These are phyloP conservation scores for Pantherophis alleghaniensis DNA, from an alignment of 2,797 vertebrate species.

Conservation along the genomic window DNA sequence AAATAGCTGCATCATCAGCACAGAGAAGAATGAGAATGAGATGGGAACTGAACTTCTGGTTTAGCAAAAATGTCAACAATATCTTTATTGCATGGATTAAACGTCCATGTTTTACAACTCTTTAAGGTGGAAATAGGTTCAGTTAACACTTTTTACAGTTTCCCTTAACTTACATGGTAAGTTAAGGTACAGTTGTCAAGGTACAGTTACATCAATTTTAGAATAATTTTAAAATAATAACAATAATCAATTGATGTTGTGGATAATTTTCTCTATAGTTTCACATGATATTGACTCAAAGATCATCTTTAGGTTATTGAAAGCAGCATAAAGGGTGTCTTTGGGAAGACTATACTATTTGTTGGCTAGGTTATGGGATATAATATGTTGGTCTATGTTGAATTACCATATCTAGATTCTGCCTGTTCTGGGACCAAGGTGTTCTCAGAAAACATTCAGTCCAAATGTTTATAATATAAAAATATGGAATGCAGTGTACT, in stretches of 20 bases:
- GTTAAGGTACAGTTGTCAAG: neutral
- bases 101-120: neutral
- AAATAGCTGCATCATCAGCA: neutral
- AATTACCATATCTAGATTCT: neutral
- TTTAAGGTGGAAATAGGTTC: neutral
- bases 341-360: neutral
- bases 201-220: neutral
- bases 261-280: neutral
- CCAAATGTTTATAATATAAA: neutral
- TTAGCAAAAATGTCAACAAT: neutral
- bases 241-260: neutral
- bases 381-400: neutral
- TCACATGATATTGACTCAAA: neutral
- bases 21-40: neutral
- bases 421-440: neutral
- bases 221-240: neutral
- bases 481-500: neutral
- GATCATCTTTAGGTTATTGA: neutral
- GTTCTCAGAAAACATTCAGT: neutral
- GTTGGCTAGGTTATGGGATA: neutral
- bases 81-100: neutral
- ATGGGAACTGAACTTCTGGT: neutral
- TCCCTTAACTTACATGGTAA: neutral
- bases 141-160: neutral
- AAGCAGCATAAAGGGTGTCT: neutral